Evolutionary conservation across 2,797 vertebrate genomes (phyloP).

Genomic region (Acanthornis magna): DNA sequence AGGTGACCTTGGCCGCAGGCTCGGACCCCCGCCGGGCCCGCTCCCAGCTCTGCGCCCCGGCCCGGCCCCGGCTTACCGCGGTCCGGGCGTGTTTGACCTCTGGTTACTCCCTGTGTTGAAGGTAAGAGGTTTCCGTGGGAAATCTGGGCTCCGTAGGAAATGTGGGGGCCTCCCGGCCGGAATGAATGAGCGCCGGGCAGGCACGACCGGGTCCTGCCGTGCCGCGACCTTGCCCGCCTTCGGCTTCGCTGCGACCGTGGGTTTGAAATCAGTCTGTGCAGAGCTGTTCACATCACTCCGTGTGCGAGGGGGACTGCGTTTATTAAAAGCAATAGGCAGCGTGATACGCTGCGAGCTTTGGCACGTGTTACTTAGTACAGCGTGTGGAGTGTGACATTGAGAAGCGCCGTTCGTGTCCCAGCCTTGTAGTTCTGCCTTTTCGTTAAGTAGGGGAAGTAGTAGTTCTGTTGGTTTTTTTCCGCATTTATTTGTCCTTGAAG

Average conservation of each 20-base stretch:
- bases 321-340: background rate
- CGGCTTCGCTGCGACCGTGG: background rate
- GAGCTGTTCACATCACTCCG: background rate
- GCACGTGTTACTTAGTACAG: background rate
- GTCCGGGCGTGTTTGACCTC: background rate
- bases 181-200: background rate
- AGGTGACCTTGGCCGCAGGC: slow-evolving; percentile 54
- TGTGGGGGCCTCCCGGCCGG: background rate
- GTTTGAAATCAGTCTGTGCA: background rate
- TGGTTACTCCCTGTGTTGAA: background rate
- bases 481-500: background rate
- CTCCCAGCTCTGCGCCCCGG: background rate
- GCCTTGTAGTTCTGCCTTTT: background rate
- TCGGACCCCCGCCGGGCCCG: background rate
- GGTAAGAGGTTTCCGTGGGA: background rate
- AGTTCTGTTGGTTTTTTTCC: background rate
- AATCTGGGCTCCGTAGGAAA: background rate
- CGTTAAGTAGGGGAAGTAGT: background rate
- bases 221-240: background rate
- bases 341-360: background rate
- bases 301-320: background rate
- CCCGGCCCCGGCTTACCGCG: background rate
- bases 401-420: background rate
- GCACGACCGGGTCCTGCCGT: background rate
- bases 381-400: background rate